Evolutionary conservation across 2,888 invertebrate species (phyloP).

Genomic region (Trilocha varians): DNA sequence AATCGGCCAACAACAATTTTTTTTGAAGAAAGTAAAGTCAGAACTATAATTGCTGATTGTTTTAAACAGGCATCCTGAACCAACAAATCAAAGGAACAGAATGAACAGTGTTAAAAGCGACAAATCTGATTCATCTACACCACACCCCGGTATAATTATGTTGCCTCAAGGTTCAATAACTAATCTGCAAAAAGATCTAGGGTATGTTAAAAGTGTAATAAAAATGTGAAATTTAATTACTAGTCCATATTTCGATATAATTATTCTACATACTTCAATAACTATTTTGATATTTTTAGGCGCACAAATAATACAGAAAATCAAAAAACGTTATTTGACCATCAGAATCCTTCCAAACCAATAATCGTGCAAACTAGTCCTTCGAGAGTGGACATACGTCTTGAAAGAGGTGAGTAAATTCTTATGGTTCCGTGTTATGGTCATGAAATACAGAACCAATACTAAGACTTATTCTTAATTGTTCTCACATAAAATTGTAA

Average conservation of each 20-base stretch:
- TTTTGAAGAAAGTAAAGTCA: too few relatives aligned
- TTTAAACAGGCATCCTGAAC: constrained; percentile 37
- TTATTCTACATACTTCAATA: not conserved
- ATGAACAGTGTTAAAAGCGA: constrained; percentile 47
- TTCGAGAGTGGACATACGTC: constrained; percentile 48
- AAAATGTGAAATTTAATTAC: not conserved
- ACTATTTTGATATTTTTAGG: constrained; percentile 28
- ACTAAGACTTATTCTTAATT: too few relatives aligned
- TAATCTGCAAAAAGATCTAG: constrained; percentile 50
- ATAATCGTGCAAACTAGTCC: constrained; percentile 76
- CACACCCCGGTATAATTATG: constrained; percentile 55
- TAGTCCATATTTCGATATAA: constrained; percentile 1
- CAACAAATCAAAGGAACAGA: constrained; percentile 38
- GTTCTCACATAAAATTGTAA: too few relatives aligned
- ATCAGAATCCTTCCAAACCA: constrained; percentile 76
- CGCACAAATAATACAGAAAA: constrained; percentile 40
- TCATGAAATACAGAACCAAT: too few relatives aligned
- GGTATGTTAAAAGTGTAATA: constrained; percentile 26
- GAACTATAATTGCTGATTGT: not conserved
- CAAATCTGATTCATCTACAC: constrained; percentile 44
- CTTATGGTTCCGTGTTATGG: not conserved
- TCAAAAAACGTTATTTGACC: constrained; percentile 57
- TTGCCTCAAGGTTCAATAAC: constrained; percentile 52
- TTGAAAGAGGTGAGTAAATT: constrained; percentile 50
- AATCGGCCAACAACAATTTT: too few relatives aligned